Evolutionary conservation across 2,888 invertebrate species (phyloP).

Genomic region (Pachydiplax longipennis): DNA sequence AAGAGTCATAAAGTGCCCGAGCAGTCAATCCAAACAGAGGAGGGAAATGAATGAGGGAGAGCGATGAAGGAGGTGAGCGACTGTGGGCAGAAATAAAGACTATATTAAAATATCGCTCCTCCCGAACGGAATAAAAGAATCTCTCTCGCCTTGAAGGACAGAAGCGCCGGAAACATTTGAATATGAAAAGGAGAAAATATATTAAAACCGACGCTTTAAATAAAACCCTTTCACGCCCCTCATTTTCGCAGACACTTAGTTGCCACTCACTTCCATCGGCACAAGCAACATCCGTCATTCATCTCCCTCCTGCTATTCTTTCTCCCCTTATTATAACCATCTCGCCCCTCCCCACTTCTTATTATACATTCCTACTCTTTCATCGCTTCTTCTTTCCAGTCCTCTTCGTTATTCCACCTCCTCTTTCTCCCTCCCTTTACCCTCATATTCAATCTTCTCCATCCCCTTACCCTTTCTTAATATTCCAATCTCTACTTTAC

Average conservation of each 20-base stretch:
- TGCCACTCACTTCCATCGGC: constrained; percentile 38
- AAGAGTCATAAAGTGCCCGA: background rate
- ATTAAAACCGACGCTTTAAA: background rate
- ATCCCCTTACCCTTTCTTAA: too few relatives aligned
- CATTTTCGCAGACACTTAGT: constrained; percentile 17
- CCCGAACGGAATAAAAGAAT: background rate
- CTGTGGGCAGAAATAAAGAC: background rate
- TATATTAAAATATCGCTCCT: constrained; percentile 32
- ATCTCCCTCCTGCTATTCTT: background rate
- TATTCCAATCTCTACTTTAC: too few relatives aligned
- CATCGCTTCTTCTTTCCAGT: too few relatives aligned
- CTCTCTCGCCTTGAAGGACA: background rate
- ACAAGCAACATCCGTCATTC: constrained; percentile 30
- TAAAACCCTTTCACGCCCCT: constrained; percentile 30
- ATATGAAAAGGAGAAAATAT: constrained; percentile 11
- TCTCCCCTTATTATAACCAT: too few relatives aligned
- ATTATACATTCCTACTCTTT: too few relatives aligned
- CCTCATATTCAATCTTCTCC: too few relatives aligned
- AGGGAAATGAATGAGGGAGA: background rate
- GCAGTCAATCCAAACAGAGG: background rate
- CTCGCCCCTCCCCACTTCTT: background rate
- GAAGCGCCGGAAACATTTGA: constrained; percentile 39
- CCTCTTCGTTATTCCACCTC: background rate
- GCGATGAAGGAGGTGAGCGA: background rate
- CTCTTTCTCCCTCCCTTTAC: background rate